Base-by-base conservation (phyloP, 2,888 invertebrate species). In the Cephus sareptanus region DNA sequence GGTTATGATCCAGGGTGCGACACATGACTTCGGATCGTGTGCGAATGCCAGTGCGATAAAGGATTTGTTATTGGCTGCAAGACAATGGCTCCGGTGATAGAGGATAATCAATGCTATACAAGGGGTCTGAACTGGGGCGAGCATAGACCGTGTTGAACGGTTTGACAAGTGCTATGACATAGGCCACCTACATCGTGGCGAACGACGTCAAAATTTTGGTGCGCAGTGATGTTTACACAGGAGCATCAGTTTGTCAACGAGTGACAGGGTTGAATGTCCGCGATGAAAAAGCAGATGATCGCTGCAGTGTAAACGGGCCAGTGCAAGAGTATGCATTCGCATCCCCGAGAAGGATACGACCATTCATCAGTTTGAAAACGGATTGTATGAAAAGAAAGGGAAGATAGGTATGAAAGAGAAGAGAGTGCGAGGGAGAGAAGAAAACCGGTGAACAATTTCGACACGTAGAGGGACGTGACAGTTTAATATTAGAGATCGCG, bases 401-500 rank as follows among this genome's bases (percentile, higher is more conserved):
- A 15, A 56, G 56, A 9, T 23, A 56, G 2, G 23, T 23, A 23
- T 23, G 56, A 56, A 23, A 23, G 6, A 2, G 56, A 23, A 23
- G 56, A 23, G 56, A 56, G 56, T 77, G 68, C 34, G 73, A 34
- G 73, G 30, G 12, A 34, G 3, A 12, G 4, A n/a, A 35, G n/a
- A 37, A n/a, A 37, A 35, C 34, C 6, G 70, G 70, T 70, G 75
- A 77, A 77, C 68, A 77, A 77, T 77, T 74, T 73, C 40, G 74
- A 74, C 77, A 77, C 74, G 77, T 77, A 74, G 34, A 68, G 69
- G 35, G 35, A 75, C 75, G 77, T 77, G 77, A 77, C 77, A 77
- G 77, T 77, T 77, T 77, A 77, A 77, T 77, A 77, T 75, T 69
- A 77, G 70, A 75, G 75, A 77, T 75, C 77, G 77, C 74, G 68